These are phyloP conservation scores for Oscheius sp. DNA, from an alignment of 1,140 invertebrate species.

Conservation along the genomic window DNA sequence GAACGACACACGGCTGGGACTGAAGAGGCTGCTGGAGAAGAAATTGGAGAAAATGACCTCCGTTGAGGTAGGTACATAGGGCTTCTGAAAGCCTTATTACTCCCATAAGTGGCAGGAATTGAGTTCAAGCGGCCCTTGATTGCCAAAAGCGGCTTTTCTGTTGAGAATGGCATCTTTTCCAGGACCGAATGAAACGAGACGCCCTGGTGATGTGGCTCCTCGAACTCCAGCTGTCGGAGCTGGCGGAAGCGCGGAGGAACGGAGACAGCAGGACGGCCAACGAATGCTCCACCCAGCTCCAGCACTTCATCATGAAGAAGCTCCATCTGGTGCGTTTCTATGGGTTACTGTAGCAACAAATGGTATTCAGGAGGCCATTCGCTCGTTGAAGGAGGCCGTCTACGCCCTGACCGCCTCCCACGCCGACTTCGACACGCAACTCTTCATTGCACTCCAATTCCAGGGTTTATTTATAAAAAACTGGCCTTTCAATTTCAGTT, in stretches of 20 bases:
- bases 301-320: slow-evolving; percentile 30
- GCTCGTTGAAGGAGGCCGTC: slow-evolving; percentile 33
- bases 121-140: neutral
- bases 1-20: slow-evolving; percentile 24
- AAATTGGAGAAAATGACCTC: slow-evolving; percentile 37
- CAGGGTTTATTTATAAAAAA: slow-evolving; percentile 21
- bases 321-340: slow-evolving; percentile 9
- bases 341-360: neutral
- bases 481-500: neutral
- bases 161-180: neutral
- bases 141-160: too few relatives aligned
- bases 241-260: slow-evolving; percentile 26
- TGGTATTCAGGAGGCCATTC: slow-evolving; percentile 36
- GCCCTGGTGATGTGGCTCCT: slow-evolving; percentile 40
- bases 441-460: slow-evolving; percentile 34
- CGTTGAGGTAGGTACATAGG: too few relatives aligned
- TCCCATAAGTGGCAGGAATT: neutral
- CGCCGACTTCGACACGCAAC: slow-evolving; percentile 38
- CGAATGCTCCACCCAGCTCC: slow-evolving; percentile 9
- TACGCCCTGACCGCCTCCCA: slow-evolving; percentile 36
- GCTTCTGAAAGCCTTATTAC: too few relatives aligned
- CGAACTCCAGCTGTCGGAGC: slow-evolving; percentile 34
- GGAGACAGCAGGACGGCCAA: neutral
- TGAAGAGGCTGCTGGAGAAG: slow-evolving; percentile 40
- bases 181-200: slow-evolving; percentile 40